Evolutionary conservation across 2,888 invertebrate genomes (phyloP).

Genomic region (Erebia epiphron): DNA sequence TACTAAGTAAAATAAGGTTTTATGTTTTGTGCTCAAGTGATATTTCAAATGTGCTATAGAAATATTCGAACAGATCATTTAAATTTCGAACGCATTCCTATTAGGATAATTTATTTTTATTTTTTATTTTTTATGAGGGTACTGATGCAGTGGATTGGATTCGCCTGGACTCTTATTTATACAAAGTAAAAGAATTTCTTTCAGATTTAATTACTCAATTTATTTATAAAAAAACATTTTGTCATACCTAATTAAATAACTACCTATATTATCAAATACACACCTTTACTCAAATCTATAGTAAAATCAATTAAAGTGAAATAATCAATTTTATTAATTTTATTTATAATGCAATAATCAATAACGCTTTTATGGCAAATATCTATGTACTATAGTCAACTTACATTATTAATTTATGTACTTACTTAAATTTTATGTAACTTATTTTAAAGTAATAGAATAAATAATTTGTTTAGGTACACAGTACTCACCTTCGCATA

Average conservation of each 20-base stretch:
- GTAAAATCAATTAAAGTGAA: background rate
- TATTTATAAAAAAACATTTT: constrained; percentile 12
- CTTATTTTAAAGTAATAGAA: constrained; percentile 4
- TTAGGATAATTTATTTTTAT: constrained; percentile 11
- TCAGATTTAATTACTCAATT: background rate
- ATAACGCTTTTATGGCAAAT: background rate
- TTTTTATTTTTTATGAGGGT: background rate
- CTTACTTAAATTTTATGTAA: background rate
- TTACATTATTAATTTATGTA: background rate
- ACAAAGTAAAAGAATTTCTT: background rate
- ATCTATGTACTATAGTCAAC: background rate
- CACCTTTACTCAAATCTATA: background rate
- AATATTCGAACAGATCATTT: constrained; percentile 10
- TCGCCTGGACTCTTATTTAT: background rate
- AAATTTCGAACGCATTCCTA: constrained; percentile 26
- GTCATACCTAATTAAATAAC: background rate
- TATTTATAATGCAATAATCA: background rate
- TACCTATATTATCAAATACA: background rate
- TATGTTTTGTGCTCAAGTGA: background rate
- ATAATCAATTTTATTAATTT: too few relatives aligned
- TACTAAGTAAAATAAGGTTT: background rate
- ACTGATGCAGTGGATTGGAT: too few relatives aligned
- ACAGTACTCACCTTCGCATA: too few relatives aligned
- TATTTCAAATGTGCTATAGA: constrained; percentile 5
- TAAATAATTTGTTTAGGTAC: background rate